Percentiles rank a stretch among this genome's conserved stretches.
Conservation (phyloP, 2,113 vertebrate species). For the Alectura lathami region DNA sequence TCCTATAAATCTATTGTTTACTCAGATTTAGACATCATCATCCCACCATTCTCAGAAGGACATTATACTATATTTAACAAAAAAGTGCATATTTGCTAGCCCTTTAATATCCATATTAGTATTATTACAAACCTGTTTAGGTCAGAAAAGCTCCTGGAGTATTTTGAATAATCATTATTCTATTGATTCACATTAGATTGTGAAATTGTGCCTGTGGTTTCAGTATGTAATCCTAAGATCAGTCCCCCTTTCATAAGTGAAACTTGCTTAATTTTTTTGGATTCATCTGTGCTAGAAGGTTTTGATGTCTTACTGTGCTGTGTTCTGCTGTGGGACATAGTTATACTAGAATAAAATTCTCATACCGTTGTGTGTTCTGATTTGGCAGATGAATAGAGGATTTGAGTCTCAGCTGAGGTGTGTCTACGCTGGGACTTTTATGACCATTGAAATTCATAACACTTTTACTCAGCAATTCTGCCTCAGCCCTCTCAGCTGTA, state of each 20-base stretch:
- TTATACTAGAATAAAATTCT: neutral
- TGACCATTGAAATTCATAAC: neutral
- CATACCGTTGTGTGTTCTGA: neutral
- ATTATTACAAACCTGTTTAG: neutral
- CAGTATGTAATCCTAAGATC: neutral
- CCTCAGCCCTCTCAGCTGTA: neutral
- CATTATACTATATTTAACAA: conserved; percentile 19
- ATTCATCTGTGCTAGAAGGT: neutral
- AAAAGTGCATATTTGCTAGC: conserved; percentile 25
- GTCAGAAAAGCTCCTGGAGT: neutral
- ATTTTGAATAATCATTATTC: neutral
- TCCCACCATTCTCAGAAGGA: conserved; percentile 26
- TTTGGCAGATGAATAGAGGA: neutral
- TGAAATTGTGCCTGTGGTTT: neutral
- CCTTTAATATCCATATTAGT: conserved; percentile 17
- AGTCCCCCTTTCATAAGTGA: neutral
- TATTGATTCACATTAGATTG: neutral
- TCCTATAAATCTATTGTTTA: neutral
- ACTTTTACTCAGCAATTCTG: neutral
- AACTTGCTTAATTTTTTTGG: neutral
- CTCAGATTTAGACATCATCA: conserved; percentile 28
- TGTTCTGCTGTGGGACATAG: neutral
- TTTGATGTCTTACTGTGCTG: neutral
- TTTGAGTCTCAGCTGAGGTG: neutral
- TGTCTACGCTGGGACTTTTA: neutral